Evolutionary conservation across 2,797 vertebrate species (phyloP).

Genomic region (Gallinago nigripennis): DNA sequence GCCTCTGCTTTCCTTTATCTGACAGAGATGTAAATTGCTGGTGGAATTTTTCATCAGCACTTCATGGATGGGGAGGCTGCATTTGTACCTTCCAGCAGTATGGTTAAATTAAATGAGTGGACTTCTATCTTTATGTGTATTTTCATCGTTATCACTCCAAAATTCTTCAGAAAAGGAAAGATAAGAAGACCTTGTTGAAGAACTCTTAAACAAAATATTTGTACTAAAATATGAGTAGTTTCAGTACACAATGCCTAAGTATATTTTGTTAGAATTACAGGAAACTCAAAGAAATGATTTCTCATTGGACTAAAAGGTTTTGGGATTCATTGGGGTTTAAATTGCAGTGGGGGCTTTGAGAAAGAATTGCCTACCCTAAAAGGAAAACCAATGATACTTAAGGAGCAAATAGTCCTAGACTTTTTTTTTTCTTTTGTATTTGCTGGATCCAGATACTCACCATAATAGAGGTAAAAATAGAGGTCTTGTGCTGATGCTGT

Average conservation of each 20-base stretch:
- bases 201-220: not conserved
- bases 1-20: not conserved
- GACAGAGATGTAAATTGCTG: not conserved
- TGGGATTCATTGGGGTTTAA: not conserved
- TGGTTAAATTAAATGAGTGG: not conserved
- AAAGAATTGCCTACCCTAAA: not conserved
- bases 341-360: fast-evolving
- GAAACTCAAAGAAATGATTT: not conserved
- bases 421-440: not conserved
- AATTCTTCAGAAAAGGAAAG: not conserved
- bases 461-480: not conserved
- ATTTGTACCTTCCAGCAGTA: not conserved
- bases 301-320: not conserved
- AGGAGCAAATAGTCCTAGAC: not conserved
- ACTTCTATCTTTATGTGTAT: not conserved
- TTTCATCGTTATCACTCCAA: not conserved
- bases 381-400: not conserved
- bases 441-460: not conserved
- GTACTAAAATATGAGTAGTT: not conserved
- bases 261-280: not conserved
- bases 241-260: not conserved
- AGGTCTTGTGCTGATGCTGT: not conserved
- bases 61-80: not conserved
- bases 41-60: slow-evolving; percentile 16
- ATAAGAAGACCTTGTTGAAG: not conserved